Evolutionary conservation across 2,888 invertebrate species (phyloP), one percentile per base, ranked within the genome.

Genomic region (Sabatieria punctata): DNA sequence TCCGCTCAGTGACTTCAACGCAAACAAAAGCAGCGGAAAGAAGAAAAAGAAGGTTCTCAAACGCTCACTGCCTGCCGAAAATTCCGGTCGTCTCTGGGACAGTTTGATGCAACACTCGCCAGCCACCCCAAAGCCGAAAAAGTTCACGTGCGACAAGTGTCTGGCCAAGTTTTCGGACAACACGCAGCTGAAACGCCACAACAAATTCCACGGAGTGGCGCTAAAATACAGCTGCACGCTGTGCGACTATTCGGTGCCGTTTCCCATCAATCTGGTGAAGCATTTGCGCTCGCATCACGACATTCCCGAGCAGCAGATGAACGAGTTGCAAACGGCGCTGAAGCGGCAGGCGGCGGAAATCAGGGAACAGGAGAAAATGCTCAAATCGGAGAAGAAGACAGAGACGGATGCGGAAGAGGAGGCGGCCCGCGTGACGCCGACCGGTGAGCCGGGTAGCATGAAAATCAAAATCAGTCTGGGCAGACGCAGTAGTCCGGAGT

Each of bases 241-340:
- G 18, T 48, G 48, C 44, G 43, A 48, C 25, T 48, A 48, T 37
- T 40, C 43, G 13, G 48, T 48, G 33, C 48, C 48, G 11, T 48
- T 36, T 27, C 40, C 43, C 15, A 48, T 48, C 37, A 48, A 48
- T 25, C 38, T 48, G 15, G 27, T 38, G 27, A 48, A 48, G 30
- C 48, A 48, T 37, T 15, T 48, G 39, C 23, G 26, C 8, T 18
- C 44, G 35, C 48, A 48, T 22, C 48, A 48, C 40, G 27, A 18
- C 39, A 30, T 39, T 11, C 13, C 33, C 24, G n/a, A 23, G 18
- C 11, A 15, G 21, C 22, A 40, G 40, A 23, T 40, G 4, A 30
- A 30, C 15, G 30, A 30, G 15, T 8, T 15, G 8, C 8, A 30
- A 30, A 30, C 30, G 8, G 30, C 30, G 8, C 8, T 30, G 8